Conservation (phyloP, 1,140 invertebrate species). For the Leptoteleia sp. region DNA sequence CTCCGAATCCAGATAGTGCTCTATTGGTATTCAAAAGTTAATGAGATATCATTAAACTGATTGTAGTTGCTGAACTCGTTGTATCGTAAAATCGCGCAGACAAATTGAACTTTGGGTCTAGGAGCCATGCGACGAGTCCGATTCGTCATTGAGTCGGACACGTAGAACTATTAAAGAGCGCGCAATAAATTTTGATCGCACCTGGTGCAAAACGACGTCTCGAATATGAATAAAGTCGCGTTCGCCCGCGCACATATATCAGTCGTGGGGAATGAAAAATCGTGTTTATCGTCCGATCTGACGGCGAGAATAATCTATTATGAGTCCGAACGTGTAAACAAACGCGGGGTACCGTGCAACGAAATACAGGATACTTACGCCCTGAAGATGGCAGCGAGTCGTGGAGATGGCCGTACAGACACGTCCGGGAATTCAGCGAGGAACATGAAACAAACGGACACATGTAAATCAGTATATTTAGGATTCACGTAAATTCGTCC, state of each 20-base stretch:
- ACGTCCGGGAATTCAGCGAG: slow-evolving; percentile 50
- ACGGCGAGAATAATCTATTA: slow-evolving; percentile 64
- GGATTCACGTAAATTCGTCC: slow-evolving; percentile 68
- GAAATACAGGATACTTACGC: slow-evolving; percentile 70
- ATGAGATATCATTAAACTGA: not conserved
- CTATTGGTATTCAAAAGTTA: too few species aligned
- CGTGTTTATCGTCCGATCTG: slow-evolving; percentile 64
- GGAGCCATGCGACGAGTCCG: slow-evolving; percentile 28
- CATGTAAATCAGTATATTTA: slow-evolving; percentile 66
- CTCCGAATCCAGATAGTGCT: too few species aligned
- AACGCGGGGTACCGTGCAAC: slow-evolving; percentile 40
- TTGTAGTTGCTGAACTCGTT: not conserved
- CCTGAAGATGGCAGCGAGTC: slow-evolving; percentile 60
- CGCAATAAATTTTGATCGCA: slow-evolving; percentile 65
- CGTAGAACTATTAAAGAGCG: slow-evolving; percentile 51
- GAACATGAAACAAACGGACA: slow-evolving; percentile 68
- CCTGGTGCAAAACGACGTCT: slow-evolving; percentile 59
- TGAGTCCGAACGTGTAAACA: slow-evolving; percentile 62
- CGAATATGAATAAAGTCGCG: slow-evolving; percentile 67
- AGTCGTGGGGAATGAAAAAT: slow-evolving; percentile 62
- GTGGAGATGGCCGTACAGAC: slow-evolving; percentile 17
- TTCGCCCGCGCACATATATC: slow-evolving; percentile 52
- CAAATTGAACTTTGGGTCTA: slow-evolving; percentile 22
- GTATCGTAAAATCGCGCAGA: slow-evolving; percentile 11
- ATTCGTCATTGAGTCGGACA: slow-evolving; percentile 45